Evolutionary conservation across 1,140 invertebrate species (phyloP), one percentile per base, ranked within the genome.

Genomic region (Drosophila triauraria): DNA sequence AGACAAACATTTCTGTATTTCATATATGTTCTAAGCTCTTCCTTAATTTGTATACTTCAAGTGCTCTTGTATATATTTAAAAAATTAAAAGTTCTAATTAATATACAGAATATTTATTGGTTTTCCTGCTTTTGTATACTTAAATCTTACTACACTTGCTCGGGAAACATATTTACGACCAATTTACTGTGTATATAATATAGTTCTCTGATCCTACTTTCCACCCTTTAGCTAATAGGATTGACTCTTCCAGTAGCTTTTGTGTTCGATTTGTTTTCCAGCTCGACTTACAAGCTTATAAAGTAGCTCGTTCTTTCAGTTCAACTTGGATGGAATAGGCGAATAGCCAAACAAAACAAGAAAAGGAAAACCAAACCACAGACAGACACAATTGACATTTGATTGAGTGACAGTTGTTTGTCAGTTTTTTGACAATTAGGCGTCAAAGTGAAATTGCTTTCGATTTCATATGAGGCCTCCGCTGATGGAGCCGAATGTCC

Each of bases 351-450:
- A 30, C 20, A 17, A 46, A 38, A 35, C 35, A 8, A 38, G 10
- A 40, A 27, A 15, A 9, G 27, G 40, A 78, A 59, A 58, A 23
- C n/a, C 15, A 54, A 85, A 82, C 74, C 68, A 43, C 76, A 70
- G 46, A 47, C 60, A 64, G 65, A 75, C 42, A 69, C 82, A 86
- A 85, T 85, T 85, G 78, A 67, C 82, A 78, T 81, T 65, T 85
- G 82, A 85, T 85, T 85, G 82, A 85, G 78, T 82, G 82, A 82
- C 82, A 86, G 82, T 75, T 85, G 82, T 65, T 84, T 85, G 78
- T 82, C 82, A 82, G 64, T 82, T 86, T 82, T 85, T 85, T 85
- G 82, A 85, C 82, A 86, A 85, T 85, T 71, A 86, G 75, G 82
- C 64, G 78, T 75, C 78, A 86, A 78, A 85, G 82, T 75, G 82